Evolutionary conservation across 2,113 vertebrate species (phyloP).

Genomic region (Galbula dea): DNA sequence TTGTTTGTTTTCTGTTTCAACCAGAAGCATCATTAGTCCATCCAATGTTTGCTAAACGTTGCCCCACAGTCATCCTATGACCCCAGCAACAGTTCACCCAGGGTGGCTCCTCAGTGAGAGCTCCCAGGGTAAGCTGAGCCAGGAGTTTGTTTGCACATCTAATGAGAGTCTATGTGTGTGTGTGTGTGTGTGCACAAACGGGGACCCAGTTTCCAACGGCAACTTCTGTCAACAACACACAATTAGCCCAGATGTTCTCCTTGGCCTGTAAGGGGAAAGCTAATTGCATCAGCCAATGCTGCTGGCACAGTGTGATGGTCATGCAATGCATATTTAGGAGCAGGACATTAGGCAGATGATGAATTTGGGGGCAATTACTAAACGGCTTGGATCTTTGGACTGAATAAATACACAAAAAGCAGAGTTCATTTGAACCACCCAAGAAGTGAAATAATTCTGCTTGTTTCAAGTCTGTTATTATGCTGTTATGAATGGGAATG

Average conservation of each 20-base stretch:
- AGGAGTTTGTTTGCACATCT: background rate
- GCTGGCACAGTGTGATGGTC: conserved; percentile 23
- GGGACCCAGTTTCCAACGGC: background rate
- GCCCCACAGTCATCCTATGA: background rate
- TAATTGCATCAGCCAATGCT: conserved; percentile 39
- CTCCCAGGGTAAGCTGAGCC: background rate
- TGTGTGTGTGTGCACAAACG: background rate
- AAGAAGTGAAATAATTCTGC: conserved; percentile 33
- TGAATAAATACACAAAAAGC: background rate
- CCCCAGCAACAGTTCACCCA: background rate
- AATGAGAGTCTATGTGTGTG: background rate
- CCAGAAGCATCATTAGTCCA: background rate
- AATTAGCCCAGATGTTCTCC: conserved; percentile 47
- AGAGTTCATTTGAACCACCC: conserved; percentile 56
- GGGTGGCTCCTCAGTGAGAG: background rate
- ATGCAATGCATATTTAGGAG: conserved; percentile 31
- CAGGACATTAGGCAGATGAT: conserved; percentile 48
- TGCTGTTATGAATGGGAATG: background rate
- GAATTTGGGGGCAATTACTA: conserved; percentile 49
- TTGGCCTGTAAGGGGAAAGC: background rate
- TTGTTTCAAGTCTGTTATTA: conserved; percentile 46
- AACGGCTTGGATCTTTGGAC: conserved; percentile 12
- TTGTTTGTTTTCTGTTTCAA: background rate
- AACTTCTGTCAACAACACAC: background rate
- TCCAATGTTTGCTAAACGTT: background rate